A percentile compares a stretch with the other conserved stretches of the same genome.
These are phyloP conservation scores for zebrafish (Danio rerio) DNA, from an alignment of 2,113 vertebrate species.

Conservation along the genomic window DNA sequence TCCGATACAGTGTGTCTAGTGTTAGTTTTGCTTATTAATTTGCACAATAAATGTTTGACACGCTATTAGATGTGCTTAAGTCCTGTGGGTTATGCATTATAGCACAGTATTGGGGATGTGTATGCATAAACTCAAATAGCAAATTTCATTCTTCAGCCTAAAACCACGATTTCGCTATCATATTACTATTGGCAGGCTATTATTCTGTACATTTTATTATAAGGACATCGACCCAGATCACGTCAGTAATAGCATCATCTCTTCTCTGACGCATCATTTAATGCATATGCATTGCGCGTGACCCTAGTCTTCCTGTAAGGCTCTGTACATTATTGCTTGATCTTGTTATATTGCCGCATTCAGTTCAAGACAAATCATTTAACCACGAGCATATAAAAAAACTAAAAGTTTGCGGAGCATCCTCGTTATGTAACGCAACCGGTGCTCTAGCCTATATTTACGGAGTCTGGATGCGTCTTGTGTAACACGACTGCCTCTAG, in stretches of 20 bases:
- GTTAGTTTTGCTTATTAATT: background rate
- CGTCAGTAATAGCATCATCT: conserved; percentile 60
- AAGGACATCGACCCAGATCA: background rate
- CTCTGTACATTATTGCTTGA: background rate
- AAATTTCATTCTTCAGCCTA: too few species aligned
- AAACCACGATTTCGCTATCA: too few species aligned
- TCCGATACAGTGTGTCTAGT: background rate
- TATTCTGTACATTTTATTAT: background rate
- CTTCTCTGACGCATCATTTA: conserved; percentile 29
- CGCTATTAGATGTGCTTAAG: background rate
- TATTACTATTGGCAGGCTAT: background rate
- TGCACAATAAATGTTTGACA: background rate
- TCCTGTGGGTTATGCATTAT: too few species aligned
- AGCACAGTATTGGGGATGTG: too few species aligned
- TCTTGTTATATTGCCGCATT: conserved; percentile 23
- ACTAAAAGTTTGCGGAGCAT: conserved; percentile 22
- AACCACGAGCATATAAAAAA: conserved; percentile 49
- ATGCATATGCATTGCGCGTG: background rate
- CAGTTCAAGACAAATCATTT: conserved; percentile 38
- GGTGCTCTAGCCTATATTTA: conserved; percentile 50
- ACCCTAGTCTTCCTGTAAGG: background rate
- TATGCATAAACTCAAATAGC: too few species aligned
- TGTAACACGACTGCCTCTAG: conserved; percentile 58
- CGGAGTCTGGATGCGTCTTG: conserved; percentile 38
- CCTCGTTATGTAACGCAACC: conserved; percentile 64